Evolutionary conservation across 2,797 vertebrate species (phyloP).

Genomic region (Mormyrops attenuatus): DNA sequence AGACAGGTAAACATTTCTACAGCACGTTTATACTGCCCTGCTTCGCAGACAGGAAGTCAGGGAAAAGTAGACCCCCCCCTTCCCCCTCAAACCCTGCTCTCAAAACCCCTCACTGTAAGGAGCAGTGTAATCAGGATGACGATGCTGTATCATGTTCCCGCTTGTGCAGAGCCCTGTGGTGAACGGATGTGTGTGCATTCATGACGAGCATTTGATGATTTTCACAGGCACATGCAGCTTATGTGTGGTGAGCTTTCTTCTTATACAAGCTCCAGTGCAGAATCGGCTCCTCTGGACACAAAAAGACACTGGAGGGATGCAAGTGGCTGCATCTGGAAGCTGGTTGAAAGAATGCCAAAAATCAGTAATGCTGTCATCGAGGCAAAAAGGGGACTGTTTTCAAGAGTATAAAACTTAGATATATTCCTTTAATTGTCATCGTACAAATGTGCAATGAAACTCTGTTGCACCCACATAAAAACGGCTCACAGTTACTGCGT

Average conservation of each 20-base stretch:
- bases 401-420: neutral
- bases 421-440: too few relatives aligned
- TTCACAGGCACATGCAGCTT: neutral
- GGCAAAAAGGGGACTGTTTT: neutral
- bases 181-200: neutral
- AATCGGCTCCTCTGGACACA: neutral
- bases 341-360: neutral
- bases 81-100: neutral
- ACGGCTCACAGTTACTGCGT: neutral
- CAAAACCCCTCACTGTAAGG: neutral
- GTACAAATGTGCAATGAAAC: too few relatives aligned
- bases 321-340: neutral
- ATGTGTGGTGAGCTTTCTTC: neutral
- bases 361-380: neutral
- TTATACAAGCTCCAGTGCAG: neutral
- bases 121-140: neutral
- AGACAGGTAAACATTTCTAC: neutral
- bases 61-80: neutral
- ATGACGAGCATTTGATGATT: neutral
- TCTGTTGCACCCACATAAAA: too few relatives aligned
- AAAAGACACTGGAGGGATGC: neutral
- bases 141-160: neutral
- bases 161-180: neutral
- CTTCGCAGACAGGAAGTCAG: neutral
- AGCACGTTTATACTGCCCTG: neutral